Percentiles rank a stretch among this genome's conserved stretches.
Conservation (phyloP, 1,140 invertebrate species). For the Bombus consobrinus region DNA sequence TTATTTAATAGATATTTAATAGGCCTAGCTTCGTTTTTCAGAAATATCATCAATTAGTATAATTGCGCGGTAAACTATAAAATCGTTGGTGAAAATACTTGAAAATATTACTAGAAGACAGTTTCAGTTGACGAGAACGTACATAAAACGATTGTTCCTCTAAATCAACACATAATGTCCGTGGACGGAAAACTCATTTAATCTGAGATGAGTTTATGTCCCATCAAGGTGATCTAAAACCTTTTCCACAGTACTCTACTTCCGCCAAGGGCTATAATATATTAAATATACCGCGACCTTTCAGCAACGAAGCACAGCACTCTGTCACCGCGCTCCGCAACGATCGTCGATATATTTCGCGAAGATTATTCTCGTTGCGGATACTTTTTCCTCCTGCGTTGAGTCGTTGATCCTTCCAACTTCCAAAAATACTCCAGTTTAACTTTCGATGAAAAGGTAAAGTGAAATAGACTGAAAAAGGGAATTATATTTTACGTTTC, state of each 20-base stretch:
- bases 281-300: slow-evolving; percentile 25
- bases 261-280: slow-evolving; percentile 2
- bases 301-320: slow-evolving; percentile 3
- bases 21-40: no score
- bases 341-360: slow-evolving; percentile 19
- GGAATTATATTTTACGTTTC: background rate
- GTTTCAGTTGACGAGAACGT: background rate
- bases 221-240: slow-evolving; percentile 22
- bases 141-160: background rate
- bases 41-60: no score
- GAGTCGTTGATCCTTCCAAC: background rate
- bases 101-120: background rate
- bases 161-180: background rate
- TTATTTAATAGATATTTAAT: no score
- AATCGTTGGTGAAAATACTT: no score
- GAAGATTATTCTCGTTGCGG: slow-evolving; percentile 16
- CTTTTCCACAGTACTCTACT: slow-evolving; percentile 11
- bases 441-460: background rate
- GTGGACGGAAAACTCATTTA: background rate
- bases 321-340: background rate
- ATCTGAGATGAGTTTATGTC: slow-evolving; percentile 16
- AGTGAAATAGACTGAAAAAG: background rate
- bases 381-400: background rate
- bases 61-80: no score
- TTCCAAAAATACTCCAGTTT: background rate